phyloP scores from a whole-genome alignment of 2,888 invertebrate species.

The Osedax fenrisi region DNA sequence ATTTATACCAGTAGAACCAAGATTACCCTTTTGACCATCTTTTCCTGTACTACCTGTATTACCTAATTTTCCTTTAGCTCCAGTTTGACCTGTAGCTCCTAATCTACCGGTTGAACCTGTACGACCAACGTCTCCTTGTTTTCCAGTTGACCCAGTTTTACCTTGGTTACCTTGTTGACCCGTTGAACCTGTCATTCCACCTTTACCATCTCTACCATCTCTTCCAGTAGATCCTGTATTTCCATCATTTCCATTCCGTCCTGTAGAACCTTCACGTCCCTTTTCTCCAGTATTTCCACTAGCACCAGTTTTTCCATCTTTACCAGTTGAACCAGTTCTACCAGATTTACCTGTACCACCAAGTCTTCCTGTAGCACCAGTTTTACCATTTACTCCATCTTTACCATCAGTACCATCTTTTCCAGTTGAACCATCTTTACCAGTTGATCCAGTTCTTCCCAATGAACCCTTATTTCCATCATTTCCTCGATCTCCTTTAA shows the following conservation, averaged over 20 bases:
- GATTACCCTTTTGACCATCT: conserved; percentile 24
- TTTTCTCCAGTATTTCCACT: background rate
- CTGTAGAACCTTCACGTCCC: background rate
- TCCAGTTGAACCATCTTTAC: conserved; percentile 1
- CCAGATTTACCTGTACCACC: background rate
- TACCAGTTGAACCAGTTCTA: conserved; percentile 12
- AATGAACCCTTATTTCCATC: background rate
- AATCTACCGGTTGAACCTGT: conserved; percentile 6
- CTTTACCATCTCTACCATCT: background rate
- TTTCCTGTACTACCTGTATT: conserved; percentile 19
- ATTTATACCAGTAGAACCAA: conserved; percentile 24
- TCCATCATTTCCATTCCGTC: background rate
- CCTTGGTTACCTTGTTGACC: background rate
- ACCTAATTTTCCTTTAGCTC: conserved; percentile 24
- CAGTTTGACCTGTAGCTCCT: conserved; percentile 3
- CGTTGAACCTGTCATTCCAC: background rate
- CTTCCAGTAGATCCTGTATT: background rate
- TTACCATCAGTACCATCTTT: background rate
- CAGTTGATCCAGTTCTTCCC: background rate
- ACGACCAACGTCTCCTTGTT: background rate
- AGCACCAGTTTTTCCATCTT: background rate
- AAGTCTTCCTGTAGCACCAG: background rate
- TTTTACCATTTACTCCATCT: background rate
- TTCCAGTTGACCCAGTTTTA: conserved; percentile 12
- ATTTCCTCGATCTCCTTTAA: background rate